Evolutionary conservation across 2,888 invertebrate species (phyloP).

Genomic region (Odontothrips loti): DNA sequence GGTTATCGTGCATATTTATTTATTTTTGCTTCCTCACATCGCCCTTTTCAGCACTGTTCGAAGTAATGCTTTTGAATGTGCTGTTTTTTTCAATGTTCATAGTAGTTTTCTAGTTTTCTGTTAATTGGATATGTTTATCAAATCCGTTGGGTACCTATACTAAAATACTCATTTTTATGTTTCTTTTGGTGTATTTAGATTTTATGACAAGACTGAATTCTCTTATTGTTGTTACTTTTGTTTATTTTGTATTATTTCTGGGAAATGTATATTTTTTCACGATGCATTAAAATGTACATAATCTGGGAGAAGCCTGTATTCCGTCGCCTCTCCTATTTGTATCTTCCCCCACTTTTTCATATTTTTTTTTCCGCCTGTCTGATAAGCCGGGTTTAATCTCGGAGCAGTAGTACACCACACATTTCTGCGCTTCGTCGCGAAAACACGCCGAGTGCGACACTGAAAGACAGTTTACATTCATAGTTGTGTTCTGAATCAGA

Average conservation of each 20-base stretch:
- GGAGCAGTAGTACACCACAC: too few species aligned
- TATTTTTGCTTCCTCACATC: conserved; percentile 12
- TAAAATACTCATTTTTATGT: conserved; percentile 14
- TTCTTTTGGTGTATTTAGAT: conserved; percentile 7
- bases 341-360: background rate
- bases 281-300: conserved; percentile 19
- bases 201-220: conserved; percentile 10
- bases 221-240: conserved; percentile 10
- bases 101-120: too few species aligned
- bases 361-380: too few species aligned
- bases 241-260: conserved; percentile 6
- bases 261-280: background rate
- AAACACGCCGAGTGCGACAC: too few species aligned
- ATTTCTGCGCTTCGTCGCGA: too few species aligned
- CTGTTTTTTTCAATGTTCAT: background rate
- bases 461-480: too few species aligned
- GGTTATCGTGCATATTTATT: conserved; percentile 21
- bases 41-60: background rate
- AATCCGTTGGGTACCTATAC: background rate
- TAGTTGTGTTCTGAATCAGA: too few species aligned
- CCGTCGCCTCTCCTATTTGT: background rate
- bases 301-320: background rate
- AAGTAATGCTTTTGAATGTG: background rate
- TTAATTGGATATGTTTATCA: too few species aligned
- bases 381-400: too few species aligned